phyloP scores from a whole-genome alignment of 2,113 vertebrate genomes.

The Vulpes lagopus region DNA sequence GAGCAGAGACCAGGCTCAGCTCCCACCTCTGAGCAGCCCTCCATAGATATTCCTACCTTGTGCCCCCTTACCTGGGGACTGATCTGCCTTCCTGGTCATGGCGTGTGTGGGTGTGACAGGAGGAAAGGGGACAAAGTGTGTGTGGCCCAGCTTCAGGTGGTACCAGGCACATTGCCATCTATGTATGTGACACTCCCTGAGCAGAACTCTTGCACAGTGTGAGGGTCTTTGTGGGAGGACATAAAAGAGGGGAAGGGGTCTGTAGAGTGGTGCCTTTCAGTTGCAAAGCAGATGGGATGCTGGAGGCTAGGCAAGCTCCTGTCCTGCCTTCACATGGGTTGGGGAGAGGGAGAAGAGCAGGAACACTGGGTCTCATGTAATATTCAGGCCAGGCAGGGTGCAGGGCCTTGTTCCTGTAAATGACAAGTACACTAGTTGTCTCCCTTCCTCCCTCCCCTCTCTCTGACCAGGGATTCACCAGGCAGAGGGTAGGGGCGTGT shows the following conservation, averaged over 20 bases:
- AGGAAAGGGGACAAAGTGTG: not conserved
- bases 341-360: not conserved
- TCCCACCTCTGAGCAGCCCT: not conserved
- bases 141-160: not conserved
- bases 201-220: fast-evolving
- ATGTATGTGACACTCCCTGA: not conserved
- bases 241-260: not conserved
- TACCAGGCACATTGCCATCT: not conserved
- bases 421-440: not conserved
- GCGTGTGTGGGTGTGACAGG: not conserved
- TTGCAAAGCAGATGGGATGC: not conserved
- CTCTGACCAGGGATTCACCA: not conserved
- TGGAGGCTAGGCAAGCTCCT: not conserved
- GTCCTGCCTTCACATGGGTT: not conserved
- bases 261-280: not conserved
- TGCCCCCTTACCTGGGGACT: not conserved
- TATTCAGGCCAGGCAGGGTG: not conserved
- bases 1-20: not conserved
- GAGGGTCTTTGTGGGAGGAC: not conserved
- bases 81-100: not conserved
- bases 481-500: not conserved
- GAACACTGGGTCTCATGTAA: fast-evolving
- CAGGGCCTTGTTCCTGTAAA: slow-evolving; percentile 42
- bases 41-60: not conserved
- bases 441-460: not conserved